Evolutionary conservation across 2,888 invertebrate genomes (phyloP).

Genomic region (Pristionchus maxplancki): DNA sequence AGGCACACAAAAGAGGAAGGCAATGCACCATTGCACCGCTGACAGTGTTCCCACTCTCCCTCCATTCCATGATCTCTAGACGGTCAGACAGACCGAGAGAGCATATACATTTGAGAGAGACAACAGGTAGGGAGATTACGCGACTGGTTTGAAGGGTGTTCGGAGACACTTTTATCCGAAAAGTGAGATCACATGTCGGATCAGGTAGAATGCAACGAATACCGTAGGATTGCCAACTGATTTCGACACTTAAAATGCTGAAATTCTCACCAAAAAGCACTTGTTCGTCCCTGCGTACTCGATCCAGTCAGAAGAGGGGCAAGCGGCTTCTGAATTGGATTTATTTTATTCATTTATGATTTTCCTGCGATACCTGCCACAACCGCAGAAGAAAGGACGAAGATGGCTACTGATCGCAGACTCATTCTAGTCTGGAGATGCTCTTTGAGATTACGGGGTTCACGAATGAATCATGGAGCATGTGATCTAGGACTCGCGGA

Average conservation of each 20-base stretch:
- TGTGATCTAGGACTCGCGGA: neutral
- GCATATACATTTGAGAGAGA: too few relatives aligned
- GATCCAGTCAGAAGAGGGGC: conserved; percentile 44
- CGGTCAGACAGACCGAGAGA: neutral
- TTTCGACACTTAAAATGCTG: neutral
- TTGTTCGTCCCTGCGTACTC: conserved; percentile 50
- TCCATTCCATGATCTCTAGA: neutral
- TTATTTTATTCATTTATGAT: neutral
- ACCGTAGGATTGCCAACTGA: neutral
- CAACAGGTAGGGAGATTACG: neutral
- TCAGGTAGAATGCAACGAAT: too few relatives aligned
- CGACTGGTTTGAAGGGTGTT: conserved; percentile 12
- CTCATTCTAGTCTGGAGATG: neutral
- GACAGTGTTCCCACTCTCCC: too few relatives aligned
- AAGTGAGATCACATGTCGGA: neutral
- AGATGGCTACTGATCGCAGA: neutral
- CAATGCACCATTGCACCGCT: neutral
- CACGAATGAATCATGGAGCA: neutral
- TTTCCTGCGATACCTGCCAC: neutral
- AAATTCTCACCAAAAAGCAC: conserved; percentile 42
- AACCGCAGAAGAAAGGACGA: neutral
- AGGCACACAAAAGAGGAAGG: neutral
- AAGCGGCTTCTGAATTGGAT: conserved; percentile 11
- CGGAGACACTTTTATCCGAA: conserved; percentile 13
- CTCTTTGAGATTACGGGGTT: neutral